Base-by-base conservation (phyloP, 2,797 vertebrate genomes). In the Sus cebifrons region DNA sequence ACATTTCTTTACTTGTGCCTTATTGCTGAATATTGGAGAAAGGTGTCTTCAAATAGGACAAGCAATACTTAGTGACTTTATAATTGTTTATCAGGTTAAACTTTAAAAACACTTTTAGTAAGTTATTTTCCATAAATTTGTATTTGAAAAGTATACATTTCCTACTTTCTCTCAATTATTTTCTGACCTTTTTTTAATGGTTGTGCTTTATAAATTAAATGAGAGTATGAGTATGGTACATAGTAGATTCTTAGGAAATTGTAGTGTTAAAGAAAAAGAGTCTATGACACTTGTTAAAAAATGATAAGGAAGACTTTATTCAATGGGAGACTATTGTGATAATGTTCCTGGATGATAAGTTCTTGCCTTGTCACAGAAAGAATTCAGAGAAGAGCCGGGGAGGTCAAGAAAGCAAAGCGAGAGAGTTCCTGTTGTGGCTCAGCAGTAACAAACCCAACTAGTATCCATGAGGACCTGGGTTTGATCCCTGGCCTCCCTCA, bases 121-220 rank as follows among this genome's bases (percentile, higher is more conserved):
- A 70, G 25, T 88, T 88, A 70, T 88, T 92, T 92, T 84, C 74
- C 29, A 75, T 68, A 83, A 81, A 83, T 58, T 20, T 75, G 15
- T 65, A 10, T 75, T 84, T 62, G 5, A 71, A 9, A 1, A 32
- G 15, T 62, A 15, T 44, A 9, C 13, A 17, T 95, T 68, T 23
- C 40, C 77, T 32, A 23, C 25, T 44, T 44, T 44, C 44, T 9
- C 44, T 44, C 44, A 36, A 3, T n/a, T 78, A 7, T 54, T 86
- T 73, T 82, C 67, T 65, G 7, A 54, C 6, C 18, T 40, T 89
- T 67, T 32, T 68, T 56, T 29, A 70, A n/a, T 18, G 73, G 5
- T 56, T n/a, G 6, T 6, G 16, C 27, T 67, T 81, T 88, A 44
- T 52, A 77, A 36, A 68, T 60, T 92, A 68, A 52, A 60, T 68